phyloP scores from a whole-genome alignment of 2,888 invertebrate species.

The Eristalis tenax region DNA sequence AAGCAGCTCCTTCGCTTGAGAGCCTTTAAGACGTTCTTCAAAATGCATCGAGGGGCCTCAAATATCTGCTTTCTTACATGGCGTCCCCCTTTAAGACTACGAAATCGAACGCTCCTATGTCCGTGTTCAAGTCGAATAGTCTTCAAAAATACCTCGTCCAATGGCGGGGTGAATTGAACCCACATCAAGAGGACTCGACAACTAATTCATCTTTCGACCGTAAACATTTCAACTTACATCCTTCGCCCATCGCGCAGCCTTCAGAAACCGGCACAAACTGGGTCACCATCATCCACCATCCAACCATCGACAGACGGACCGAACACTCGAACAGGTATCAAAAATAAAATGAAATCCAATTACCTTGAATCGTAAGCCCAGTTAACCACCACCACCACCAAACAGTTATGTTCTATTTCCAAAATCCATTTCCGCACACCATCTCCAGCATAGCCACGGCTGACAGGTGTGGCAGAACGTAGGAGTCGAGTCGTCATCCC shows the following conservation, averaged over 20 bases:
- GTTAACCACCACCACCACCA: slow-evolving; percentile 23
- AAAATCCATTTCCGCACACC: slow-evolving; percentile 8
- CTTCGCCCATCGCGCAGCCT: neutral
- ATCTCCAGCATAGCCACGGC: neutral
- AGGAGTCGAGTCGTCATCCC: neutral
- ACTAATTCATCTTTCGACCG: neutral
- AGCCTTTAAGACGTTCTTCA: too few relatives aligned
- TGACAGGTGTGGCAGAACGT: neutral
- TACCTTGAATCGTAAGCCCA: slow-evolving; percentile 38
- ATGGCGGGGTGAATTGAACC: neutral
- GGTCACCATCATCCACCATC: neutral
- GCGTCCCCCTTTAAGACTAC: neutral
- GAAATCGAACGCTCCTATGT: neutral
- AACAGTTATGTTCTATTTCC: slow-evolving; percentile 22
- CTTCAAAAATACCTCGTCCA: neutral
- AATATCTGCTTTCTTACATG: neutral
- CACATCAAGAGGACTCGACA: neutral
- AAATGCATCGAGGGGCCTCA: too few relatives aligned
- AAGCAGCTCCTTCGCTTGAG: too few relatives aligned
- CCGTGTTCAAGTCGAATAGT: neutral
- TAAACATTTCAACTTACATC: neutral
- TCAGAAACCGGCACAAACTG: neutral
- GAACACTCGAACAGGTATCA: slow-evolving; percentile 1
- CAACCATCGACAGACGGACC: neutral
- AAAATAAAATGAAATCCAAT: slow-evolving; percentile 46